Percentiles rank a stretch among this genome's conserved stretches.
Conservation (phyloP, 1,140 invertebrate species). For the Pomacea maculata region DNA sequence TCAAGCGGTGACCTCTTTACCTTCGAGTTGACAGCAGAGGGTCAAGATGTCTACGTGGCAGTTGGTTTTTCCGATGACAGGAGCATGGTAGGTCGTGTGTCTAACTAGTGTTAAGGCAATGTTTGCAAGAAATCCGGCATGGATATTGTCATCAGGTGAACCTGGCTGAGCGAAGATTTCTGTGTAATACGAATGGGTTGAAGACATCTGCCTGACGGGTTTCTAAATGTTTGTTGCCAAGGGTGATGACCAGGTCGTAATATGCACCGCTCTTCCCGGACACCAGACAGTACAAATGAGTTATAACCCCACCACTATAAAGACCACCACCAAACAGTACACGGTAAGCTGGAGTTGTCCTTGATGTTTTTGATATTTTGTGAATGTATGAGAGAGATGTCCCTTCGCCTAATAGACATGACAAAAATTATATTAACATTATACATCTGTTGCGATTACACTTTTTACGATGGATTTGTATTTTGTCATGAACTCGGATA, state of each 20-base stretch:
- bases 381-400: too few species aligned
- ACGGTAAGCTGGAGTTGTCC: neutral
- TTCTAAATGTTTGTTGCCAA: neutral
- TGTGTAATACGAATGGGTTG: neutral
- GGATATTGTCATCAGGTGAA: neutral
- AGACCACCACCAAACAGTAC: conserved; percentile 7
- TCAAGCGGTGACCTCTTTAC: conserved; percentile 1
- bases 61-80: conserved; percentile 79
- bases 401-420: too few species aligned
- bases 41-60: conserved; percentile 69
- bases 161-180: neutral
- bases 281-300: neutral
- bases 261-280: neutral
- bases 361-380: too few species aligned
- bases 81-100: conserved; percentile 72
- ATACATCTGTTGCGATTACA: too few species aligned
- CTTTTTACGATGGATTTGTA: too few species aligned
- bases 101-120: neutral
- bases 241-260: conserved; percentile 5
- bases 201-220: neutral
- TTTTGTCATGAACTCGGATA: too few species aligned
- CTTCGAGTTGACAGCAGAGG: conserved; percentile 28
- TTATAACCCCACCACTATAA: neutral
- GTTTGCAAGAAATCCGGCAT: too few species aligned
- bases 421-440: too few species aligned